phyloP scores from a whole-genome alignment of 2,113 vertebrate species.

The Apodemus speciosus region DNA sequence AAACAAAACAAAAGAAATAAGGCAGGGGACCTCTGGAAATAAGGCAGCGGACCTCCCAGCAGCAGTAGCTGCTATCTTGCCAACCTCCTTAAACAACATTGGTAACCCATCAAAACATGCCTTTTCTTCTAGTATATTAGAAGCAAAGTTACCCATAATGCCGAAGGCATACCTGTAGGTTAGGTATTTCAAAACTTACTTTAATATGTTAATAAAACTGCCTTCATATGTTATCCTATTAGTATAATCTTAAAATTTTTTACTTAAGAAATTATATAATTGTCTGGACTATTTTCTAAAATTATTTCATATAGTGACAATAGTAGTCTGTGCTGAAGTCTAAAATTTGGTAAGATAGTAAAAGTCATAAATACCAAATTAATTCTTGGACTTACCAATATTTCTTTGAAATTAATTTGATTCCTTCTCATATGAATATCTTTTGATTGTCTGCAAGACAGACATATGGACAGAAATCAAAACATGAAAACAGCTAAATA shows the following conservation, averaged over 20 bases:
- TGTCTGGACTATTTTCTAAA: not conserved
- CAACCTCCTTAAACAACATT: no score
- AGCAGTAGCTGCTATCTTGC: no score
- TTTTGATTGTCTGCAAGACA: slow-evolving; percentile 18
- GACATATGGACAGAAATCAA: not conserved
- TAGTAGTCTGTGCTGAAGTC: not conserved
- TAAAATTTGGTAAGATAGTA: not conserved
- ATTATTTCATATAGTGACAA: not conserved
- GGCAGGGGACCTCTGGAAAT: no score
- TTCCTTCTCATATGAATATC: not conserved
- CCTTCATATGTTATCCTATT: not conserved
- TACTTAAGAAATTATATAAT: not conserved
- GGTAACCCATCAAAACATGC: no score
- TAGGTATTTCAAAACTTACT: no score
- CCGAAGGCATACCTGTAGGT: no score
- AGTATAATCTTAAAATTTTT: slow-evolving; percentile 12
- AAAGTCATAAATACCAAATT: not conserved
- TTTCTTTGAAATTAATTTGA: not conserved
- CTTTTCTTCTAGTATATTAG: no score
- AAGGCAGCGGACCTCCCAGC: no score
- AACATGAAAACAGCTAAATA: not conserved
- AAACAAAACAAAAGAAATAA: no score
- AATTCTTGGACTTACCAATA: not conserved
- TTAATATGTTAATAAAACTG: not conserved
- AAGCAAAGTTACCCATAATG: no score